Evolutionary conservation across 2,888 invertebrate genomes (phyloP).

Genomic region (Chalcis sispes): DNA sequence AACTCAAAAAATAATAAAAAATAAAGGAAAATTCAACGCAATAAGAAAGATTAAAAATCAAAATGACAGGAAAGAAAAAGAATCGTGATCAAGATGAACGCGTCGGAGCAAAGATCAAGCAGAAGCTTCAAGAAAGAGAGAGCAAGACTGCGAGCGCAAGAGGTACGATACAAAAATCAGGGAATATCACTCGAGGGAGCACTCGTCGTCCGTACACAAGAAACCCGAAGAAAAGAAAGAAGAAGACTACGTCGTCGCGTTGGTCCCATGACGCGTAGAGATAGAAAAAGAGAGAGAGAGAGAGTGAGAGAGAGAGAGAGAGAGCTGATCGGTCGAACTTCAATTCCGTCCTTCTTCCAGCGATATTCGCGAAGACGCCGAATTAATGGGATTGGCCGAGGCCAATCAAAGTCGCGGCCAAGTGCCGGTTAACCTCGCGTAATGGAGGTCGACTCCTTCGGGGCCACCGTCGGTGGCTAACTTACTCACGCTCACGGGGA

Average conservation of each 20-base stretch:
- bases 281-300: no score
- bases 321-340: slow-evolving; percentile 52
- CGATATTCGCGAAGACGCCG: slow-evolving; percentile 50
- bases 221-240: no score
- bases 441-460: slow-evolving; percentile 74
- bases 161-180: slow-evolving; percentile 58
- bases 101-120: neutral
- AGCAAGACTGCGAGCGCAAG: neutral
- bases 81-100: neutral
- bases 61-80: neutral
- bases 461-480: slow-evolving; percentile 58
- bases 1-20: no score
- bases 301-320: slow-evolving; percentile 10
- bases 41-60: neutral
- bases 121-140: slow-evolving; percentile 3
- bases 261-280: slow-evolving; percentile 38
- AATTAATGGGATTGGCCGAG: slow-evolving; percentile 73
- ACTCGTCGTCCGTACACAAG: slow-evolving; percentile 44
- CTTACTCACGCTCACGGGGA: no score
- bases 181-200: slow-evolving; percentile 60
- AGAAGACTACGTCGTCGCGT: slow-evolving; percentile 34
- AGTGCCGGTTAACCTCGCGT: slow-evolving; percentile 75
- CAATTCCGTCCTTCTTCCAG: slow-evolving; percentile 51
- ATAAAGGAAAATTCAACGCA: no score
- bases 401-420: slow-evolving; percentile 74